Base-by-base conservation (phyloP, 2,888 invertebrate genomes). In the Cantharis flavilabris region DNA sequence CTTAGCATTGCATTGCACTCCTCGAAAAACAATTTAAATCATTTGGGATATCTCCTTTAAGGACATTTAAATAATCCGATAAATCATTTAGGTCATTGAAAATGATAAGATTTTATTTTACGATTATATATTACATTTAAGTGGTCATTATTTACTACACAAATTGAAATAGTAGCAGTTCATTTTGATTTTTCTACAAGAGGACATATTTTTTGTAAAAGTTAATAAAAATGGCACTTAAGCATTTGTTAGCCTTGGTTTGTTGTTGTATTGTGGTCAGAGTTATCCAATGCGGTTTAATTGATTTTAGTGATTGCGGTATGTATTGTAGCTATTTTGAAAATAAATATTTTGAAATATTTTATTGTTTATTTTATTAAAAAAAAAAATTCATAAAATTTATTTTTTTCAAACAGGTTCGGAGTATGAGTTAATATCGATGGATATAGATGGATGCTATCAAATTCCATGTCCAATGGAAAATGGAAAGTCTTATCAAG, bases 371-470 rank as follows among this genome's bases (percentile, higher is more conserved):
- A 20, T 20, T 20, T 20, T 20, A 20, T 2, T 20, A 20, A 20
- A 20, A 20, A 1, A 0, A 20, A 20, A 2, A 20, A 20, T 20
- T 20, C 3, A 20, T 20, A 20, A 20, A 20, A 3, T 49, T 5
- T 5, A 2, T n/a, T 0, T n/a, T n/a, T n/a, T n/a, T 7, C n/a
- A 16, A 67, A 9, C 62, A 83, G 83, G 83, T 62, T 82, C 82
- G 10, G 69, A 75, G 69, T 82, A 82, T 74, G 26, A 76, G n/a
- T 63, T 83, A 49, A 28, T 64, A 9, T 77, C 77, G 14, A 77
- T 83, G 10, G 75, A 80, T 33, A 79, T 83, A n/a, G 76, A 81
- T 64, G 81, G 80, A 28, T 83, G 83, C 69, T 72, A 72, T 7
- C 18, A 13, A 13, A 49, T 82, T n/a, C 82, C 82, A 14, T 83